A percentile compares a stretch with the other conserved stretches of the same genome.
Evolutionary conservation across 2,888 invertebrate species (phyloP).

Genomic region (Leptopterna dolabrata): DNA sequence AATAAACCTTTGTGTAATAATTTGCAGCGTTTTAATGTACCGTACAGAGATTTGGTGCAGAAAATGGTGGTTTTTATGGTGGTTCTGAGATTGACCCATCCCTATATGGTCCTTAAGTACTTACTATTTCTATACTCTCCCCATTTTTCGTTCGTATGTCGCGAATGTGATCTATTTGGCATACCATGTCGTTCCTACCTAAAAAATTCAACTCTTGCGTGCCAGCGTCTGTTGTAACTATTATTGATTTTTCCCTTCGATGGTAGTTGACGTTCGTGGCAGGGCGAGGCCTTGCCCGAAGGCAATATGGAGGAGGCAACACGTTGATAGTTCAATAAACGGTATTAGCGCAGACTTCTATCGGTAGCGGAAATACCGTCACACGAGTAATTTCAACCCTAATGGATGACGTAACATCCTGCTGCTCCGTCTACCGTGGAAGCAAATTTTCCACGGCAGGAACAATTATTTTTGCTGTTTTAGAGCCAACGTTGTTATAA

Average conservation of each 20-base stretch:
- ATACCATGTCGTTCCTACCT: no score
- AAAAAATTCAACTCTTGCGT: background rate
- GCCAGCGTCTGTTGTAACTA: background rate
- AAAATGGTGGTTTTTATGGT: no score
- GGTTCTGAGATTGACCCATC: no score
- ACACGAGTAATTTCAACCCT: constrained; percentile 7
- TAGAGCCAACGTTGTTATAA: background rate
- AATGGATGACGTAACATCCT: constrained; percentile 2
- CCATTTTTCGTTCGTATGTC: no score
- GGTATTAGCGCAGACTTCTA: constrained; percentile 9
- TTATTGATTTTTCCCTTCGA: background rate
- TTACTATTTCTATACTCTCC: no score
- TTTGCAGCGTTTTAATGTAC: no score
- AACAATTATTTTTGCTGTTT: background rate
- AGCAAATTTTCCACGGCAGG: background rate
- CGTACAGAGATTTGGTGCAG: no score
- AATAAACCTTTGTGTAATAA: no score
- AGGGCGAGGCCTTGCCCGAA: constrained; percentile 2
- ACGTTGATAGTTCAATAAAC: constrained; percentile 7
- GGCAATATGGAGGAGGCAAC: background rate
- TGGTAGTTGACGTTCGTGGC: background rate
- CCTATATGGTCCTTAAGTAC: no score
- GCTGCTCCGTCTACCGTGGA: background rate
- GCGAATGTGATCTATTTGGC: no score
- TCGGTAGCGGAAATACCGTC: constrained; percentile 11